Percentiles rank a stretch among this genome's conserved stretches.
Conservation (phyloP, 30 jellyfish, hydroid and myxozoan genomes). For the Sanderia malayensis region DNA sequence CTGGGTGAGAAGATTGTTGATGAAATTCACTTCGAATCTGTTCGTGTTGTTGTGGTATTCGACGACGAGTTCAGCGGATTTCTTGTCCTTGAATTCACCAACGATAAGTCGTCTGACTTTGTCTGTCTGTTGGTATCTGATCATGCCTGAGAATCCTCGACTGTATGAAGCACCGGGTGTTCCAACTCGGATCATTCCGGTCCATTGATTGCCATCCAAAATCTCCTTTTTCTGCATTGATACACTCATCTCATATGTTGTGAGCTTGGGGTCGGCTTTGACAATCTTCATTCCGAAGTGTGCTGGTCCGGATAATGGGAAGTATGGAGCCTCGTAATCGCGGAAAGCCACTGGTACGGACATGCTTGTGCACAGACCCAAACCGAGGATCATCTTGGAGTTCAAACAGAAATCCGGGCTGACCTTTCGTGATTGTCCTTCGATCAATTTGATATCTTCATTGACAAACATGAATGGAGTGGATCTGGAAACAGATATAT, state of each 20-base stretch:
- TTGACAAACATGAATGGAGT: conserved; percentile 91
- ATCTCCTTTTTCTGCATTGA: conserved; percentile 56
- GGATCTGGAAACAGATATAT: conserved; percentile 63
- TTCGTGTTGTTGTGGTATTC: conserved; percentile 72
- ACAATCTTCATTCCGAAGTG: conserved; percentile 85
- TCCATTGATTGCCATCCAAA: conserved; percentile 43
- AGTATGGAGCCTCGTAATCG: conserved; percentile 97
- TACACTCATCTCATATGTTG: conserved; percentile 75
- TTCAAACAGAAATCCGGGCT: conserved; percentile 88
- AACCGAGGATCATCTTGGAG: conserved; percentile 78
- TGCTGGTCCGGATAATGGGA: conserved; percentile 99
- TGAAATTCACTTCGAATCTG: conserved; percentile 58
- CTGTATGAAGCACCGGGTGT: conserved; percentile 98
- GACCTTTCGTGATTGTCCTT: conserved; percentile 81
- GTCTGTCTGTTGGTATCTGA: conserved; percentile 67
- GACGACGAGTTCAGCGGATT: conserved; percentile 60
- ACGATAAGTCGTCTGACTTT: conserved; percentile 41
- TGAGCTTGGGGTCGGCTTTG: conserved; percentile 90
- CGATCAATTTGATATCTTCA: conserved; percentile 64
- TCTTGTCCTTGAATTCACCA: conserved; percentile 67
- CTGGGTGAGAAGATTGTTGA: conserved; percentile 74
- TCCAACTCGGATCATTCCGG: conserved; percentile 74
- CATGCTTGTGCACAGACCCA: conserved; percentile 95
- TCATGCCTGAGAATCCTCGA: conserved; percentile 63
- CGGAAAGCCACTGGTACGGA: conserved; percentile 96